Conservation (phyloP, 1,140 invertebrate genomes). For the Globodera rostochiensis region DNA sequence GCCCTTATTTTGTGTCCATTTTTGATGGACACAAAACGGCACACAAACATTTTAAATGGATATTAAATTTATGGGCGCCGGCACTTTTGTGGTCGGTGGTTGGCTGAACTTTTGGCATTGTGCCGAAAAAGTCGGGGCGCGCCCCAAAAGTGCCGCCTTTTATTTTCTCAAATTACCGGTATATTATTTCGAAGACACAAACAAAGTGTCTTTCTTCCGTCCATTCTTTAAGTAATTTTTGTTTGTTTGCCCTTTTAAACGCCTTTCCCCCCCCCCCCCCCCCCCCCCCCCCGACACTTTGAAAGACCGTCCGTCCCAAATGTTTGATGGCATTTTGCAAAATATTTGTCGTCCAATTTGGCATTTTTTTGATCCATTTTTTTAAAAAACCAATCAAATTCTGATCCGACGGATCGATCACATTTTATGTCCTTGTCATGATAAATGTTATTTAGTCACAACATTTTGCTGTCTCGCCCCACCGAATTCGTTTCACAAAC, state of each 20-base stretch:
- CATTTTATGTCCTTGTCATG: too few relatives aligned
- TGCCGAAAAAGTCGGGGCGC: neutral
- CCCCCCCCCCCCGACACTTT: neutral
- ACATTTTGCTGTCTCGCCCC: too few relatives aligned
- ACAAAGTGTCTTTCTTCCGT: neutral
- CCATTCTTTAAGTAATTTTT: neutral
- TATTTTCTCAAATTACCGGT: slow-evolving; percentile 9
- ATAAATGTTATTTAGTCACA: too few relatives aligned
- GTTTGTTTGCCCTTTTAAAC: neutral
- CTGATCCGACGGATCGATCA: too few relatives aligned
- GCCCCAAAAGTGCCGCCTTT: slow-evolving; percentile 3
- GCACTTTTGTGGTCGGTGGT: neutral
- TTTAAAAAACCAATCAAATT: too few relatives aligned
- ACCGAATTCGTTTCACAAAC: too few relatives aligned
- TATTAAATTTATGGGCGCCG: neutral
- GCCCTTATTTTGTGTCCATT: neutral
- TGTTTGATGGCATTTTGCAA: neutral
- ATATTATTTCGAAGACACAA: neutral
- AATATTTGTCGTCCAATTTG: neutral
- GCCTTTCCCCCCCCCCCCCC: neutral
- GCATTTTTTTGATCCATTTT: too few relatives aligned
- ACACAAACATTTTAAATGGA: neutral
- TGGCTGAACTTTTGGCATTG: neutral
- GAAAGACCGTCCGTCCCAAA: neutral
- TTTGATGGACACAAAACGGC: neutral